phyloP scores from a whole-genome alignment of 2,888 invertebrate genomes.

The Schizaphis graminum region DNA sequence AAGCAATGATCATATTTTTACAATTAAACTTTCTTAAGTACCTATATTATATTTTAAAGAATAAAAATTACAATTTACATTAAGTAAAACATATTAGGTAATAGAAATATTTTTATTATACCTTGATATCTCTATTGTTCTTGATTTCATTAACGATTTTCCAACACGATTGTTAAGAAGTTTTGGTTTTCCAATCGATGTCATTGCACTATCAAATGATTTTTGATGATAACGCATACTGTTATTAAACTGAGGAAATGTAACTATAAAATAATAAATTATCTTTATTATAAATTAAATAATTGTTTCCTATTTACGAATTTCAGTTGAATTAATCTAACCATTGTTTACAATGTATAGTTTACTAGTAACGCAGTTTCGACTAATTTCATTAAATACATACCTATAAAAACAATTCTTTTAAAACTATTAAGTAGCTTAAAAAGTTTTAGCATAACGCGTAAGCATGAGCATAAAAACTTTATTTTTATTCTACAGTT shows the following conservation, averaged over 20 bases:
- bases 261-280: constrained; percentile 47
- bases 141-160: constrained; percentile 60
- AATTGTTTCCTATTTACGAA: neutral
- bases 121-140: constrained; percentile 49
- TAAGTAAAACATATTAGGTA: neutral
- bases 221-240: constrained; percentile 58
- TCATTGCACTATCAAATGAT: constrained; percentile 57
- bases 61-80: neutral
- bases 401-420: neutral
- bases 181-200: constrained; percentile 52
- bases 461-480: constrained; percentile 33
- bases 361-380: neutral
- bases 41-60: neutral
- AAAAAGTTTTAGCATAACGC: constrained; percentile 48
- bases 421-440: constrained; percentile 18
- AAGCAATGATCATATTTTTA: neutral
- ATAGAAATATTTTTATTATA: constrained; percentile 8
- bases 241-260: constrained; percentile 55
- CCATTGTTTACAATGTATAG: neutral
- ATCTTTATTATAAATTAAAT: neutral
- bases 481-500: constrained; percentile 37
- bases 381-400: neutral
- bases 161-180: constrained; percentile 47
- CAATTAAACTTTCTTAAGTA: neutral
- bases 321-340: neutral